These are phyloP conservation scores for Gallinago nigripennis DNA, from an alignment of 2,797 vertebrate species.

Conservation along the genomic window DNA sequence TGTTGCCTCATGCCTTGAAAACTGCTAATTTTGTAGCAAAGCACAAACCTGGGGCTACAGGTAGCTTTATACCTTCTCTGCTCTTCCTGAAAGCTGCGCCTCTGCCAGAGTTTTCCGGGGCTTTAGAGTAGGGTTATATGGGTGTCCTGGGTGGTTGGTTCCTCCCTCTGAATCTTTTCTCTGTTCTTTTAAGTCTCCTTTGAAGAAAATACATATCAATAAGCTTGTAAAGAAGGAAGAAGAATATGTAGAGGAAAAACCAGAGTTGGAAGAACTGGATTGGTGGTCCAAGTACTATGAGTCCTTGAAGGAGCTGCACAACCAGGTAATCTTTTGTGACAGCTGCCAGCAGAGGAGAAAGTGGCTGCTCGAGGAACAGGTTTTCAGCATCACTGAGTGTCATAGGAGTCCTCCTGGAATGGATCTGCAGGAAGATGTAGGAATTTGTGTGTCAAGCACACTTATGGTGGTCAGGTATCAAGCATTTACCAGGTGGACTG, in stretches of 20 bases:
- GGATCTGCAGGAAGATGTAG: background rate
- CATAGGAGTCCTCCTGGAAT: background rate
- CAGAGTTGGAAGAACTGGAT: slow-evolving; percentile 90
- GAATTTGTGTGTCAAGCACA: background rate
- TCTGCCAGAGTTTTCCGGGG: background rate
- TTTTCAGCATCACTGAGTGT: background rate
- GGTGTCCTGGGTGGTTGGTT: background rate
- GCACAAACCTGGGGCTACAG: background rate
- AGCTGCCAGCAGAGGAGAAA: background rate
- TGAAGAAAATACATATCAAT: slow-evolving; percentile 78
- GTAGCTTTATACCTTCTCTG: background rate
- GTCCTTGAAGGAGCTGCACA: slow-evolving; percentile 86
- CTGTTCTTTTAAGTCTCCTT: slow-evolving; percentile 71
- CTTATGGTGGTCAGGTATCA: background rate
- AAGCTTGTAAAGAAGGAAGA: slow-evolving; percentile 68
- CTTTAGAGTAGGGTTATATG: background rate
- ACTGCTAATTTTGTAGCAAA: background rate
- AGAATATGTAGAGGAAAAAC: slow-evolving; percentile 86
- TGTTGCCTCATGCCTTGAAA: background rate
- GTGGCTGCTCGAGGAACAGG: background rate
- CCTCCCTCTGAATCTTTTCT: background rate
- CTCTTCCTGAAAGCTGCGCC: background rate
- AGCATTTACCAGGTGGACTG: background rate
- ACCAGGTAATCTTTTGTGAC: slow-evolving; percentile 74
- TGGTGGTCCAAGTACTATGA: slow-evolving; percentile 98